Base-by-base conservation (phyloP, 1,140 invertebrate genomes). In the Atta colombica region DNA sequence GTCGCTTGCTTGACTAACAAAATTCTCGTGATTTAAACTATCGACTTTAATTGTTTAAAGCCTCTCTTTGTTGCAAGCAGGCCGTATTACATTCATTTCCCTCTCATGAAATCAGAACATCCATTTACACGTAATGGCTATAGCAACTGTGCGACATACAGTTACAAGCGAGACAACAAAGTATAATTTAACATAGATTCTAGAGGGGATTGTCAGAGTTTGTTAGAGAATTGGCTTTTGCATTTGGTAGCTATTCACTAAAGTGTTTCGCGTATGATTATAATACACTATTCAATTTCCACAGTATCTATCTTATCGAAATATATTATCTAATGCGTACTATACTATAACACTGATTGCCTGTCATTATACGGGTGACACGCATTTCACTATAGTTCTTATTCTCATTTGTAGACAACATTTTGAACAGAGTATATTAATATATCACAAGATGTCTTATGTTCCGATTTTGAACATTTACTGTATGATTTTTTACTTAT, bases 31-130 rank as follows among this genome's bases (percentile, higher is more conserved):
- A 86, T 86, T 86, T 86, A 69, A 81, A 80, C 28, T 45, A 69
- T 86, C 53, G 65, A 86, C 28, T 81, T 81, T 80, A 86, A 86
- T 80, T 86, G 75, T 78, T 69, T 68, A 35, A 86, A 81, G 51
- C 69, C 14, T 21, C 74, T 6, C 63, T 55, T 49, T 49, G 60
- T 31, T 77, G 61, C 63, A 21, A 85, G 65, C 25, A 28, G 16
- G n/a, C 49, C 28, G 55, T 35, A 74, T 58, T 61, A 45, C 39
- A 74, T 84, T 84, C 80, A 74, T 58, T 84, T 84, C 39, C 55
- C 55, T 84, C 69, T 63, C 80, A 21, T 61, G 55, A 74, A 84
- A 84, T 84, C 53, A 49, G 69, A 61, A 61, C 81, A 77, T 68
- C n/a, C 78, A 71, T 74, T 84, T 84, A 84, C 55, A 74, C 60